These are phyloP conservation scores for Helicoverpa zea DNA, from an alignment of 1,140 invertebrate species.

Conservation along the genomic window DNA sequence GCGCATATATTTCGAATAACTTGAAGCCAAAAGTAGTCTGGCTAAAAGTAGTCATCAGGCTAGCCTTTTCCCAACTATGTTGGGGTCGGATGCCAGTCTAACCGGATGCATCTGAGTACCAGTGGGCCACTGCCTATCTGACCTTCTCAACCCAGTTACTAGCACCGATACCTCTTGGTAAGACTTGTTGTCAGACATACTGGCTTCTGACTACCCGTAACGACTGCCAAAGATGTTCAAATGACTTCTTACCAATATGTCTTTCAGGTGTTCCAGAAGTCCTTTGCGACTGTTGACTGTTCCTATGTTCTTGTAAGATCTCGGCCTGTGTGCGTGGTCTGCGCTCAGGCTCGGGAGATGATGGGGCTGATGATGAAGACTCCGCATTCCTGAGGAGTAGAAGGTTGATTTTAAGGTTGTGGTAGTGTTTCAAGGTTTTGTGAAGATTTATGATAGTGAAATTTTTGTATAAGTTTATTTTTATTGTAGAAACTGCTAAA, in stretches of 20 bases:
- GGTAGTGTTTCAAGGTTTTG: neutral
- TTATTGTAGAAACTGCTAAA: neutral
- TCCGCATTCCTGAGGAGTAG: conserved; percentile 74
- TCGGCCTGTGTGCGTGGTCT: conserved; percentile 78
- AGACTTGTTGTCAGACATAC: too few species aligned
- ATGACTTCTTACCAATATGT: conserved; percentile 4
- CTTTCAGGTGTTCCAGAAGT: conserved; percentile 18
- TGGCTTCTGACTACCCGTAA: too few species aligned
- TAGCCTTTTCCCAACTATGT: too few species aligned
- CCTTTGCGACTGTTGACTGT: conserved; percentile 62
- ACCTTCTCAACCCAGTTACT: too few species aligned
- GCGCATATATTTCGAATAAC: too few species aligned
- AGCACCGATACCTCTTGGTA: too few species aligned
- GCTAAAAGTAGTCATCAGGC: too few species aligned
- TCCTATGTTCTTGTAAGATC: conserved; percentile 81
- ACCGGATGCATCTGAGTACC: too few species aligned
- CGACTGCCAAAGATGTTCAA: too few species aligned
- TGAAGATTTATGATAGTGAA: neutral
- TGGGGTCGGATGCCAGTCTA: too few species aligned
- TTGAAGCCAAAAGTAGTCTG: too few species aligned
- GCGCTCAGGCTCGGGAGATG: conserved; percentile 78
- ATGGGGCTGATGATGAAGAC: conserved; percentile 77
- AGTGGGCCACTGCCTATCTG: too few species aligned
- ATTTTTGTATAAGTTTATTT: neutral
- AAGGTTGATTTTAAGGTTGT: neutral